Evolutionary conservation across 1,140 invertebrate genomes (phyloP).

Genomic region (Teleogryllus occipitalis): DNA sequence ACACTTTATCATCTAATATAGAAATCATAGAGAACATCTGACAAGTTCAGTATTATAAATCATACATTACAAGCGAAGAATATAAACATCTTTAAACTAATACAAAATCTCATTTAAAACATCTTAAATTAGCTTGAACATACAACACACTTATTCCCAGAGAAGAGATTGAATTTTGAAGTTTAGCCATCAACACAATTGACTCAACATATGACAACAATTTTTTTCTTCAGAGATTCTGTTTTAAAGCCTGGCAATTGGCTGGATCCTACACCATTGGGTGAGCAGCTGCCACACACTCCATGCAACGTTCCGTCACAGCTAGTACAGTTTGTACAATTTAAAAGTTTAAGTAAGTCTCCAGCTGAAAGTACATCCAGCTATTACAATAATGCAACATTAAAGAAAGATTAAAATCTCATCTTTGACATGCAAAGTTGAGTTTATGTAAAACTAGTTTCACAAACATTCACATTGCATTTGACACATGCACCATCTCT

Average conservation of each 20-base stretch:
- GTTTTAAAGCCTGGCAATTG: neutral
- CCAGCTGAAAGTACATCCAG: neutral
- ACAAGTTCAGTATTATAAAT: neutral
- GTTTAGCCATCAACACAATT: neutral
- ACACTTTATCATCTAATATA: neutral
- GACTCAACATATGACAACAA: neutral
- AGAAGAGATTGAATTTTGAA: neutral
- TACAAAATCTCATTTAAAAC: neutral
- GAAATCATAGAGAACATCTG: neutral
- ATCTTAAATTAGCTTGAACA: constrained; percentile 2
- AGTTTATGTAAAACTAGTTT: neutral
- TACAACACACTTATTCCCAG: neutral
- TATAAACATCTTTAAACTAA: neutral
- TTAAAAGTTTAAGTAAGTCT: constrained; percentile 6
- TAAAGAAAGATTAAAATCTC: constrained; percentile 1
- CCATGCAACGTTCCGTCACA: neutral
- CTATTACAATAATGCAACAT: neutral
- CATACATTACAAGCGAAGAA: neutral
- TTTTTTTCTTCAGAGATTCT: neutral
- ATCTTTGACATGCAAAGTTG: constrained; percentile 1
- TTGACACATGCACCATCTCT: neutral
- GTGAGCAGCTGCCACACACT: neutral
- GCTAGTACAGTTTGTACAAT: neutral
- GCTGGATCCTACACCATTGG: neutral
- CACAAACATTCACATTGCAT: neutral